Base-by-base conservation (phyloP, 2,888 invertebrate species). In the Agrilus mali region DNA sequence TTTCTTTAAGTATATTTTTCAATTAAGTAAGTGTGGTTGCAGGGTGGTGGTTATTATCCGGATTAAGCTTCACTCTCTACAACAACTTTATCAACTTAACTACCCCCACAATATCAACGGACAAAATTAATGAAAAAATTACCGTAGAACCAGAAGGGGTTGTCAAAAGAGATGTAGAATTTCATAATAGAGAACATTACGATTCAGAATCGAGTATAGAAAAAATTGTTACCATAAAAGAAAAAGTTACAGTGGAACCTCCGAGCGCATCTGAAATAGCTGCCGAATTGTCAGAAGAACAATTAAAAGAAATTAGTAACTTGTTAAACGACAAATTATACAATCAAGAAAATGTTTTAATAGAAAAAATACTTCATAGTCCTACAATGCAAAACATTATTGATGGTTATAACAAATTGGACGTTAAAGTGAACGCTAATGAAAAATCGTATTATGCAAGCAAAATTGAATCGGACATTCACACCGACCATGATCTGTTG, bases 41-140 rank as follows among this genome's bases (percentile, higher is more conserved):
- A 66, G 66, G 64, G 50, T 59, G 60, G 56, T 66, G 61, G 60
- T 52, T 62, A 40, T 50, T 63, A 36, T 58, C 59, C 16, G 54
- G 55, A 41, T 40, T 60, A 22, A 57, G 59, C 39, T 49, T 53
- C 17, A 41, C 43, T 17, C 22, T 52, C 31, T 48, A 46, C 53
- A 47, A 57, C 63, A 2, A 69, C 67, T 52, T 55, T 66, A 40
- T 14, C 5, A 33, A 13, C 13, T 40, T 40, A 13, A 35, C 10
- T 2, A 13, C 17, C 33, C 37, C 32, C 2, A 44, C 59, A 7
- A 42, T 56, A 20, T 42, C 33, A 32, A 22, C 36, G 7, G 12
- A 15, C 12, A 10, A 7, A 27, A 27, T 3, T 27, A 10, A 8
- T 10, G 8, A 27, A 27, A 27, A 27, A 27, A 3, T 10, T 27